phyloP scores from a whole-genome alignment of 2,888 invertebrate species.

The Spisula subtruncata region DNA sequence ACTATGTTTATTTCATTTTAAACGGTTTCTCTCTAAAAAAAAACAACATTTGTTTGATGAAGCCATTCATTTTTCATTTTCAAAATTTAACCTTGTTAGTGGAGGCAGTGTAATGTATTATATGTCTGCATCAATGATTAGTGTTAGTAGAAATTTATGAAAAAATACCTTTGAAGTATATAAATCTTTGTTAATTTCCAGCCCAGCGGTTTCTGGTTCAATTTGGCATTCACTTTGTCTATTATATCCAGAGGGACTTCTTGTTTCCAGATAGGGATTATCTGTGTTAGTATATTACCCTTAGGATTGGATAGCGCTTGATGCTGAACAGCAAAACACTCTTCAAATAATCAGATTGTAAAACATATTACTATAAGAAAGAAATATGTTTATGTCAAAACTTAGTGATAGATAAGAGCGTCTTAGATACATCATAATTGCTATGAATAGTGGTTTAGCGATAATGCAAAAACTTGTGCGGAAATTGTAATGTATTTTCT shows the following conservation, averaged over 20 bases:
- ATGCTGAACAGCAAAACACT: conserved; percentile 49
- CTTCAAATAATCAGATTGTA: conserved; percentile 47
- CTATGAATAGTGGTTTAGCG: conserved; percentile 10
- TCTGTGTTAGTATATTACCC: conserved; percentile 31
- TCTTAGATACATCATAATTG: conserved; percentile 37
- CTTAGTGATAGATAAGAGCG: conserved; percentile 49
- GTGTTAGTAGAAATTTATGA: conserved; percentile 2
- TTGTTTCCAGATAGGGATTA: conserved; percentile 31
- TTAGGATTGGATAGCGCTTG: conserved; percentile 42
- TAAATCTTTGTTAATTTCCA: conserved; percentile 41
- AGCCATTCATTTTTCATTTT: conserved; percentile 10
- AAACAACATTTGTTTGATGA: conserved; percentile 12
- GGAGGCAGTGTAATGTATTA: conserved; percentile 5
- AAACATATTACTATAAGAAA: conserved; percentile 57
- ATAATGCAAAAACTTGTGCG: conserved; percentile 4
- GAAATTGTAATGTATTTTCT: neutral
- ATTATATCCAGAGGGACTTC: conserved; percentile 23
- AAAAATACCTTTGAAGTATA: neutral
- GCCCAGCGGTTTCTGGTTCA: conserved; percentile 34
- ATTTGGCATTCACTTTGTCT: conserved; percentile 34
- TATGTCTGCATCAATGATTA: conserved; percentile 17
- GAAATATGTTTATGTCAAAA: conserved; percentile 56
- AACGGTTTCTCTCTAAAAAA: neutral
- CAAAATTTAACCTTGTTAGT: conserved; percentile 15
- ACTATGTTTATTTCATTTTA: neutral